These are phyloP conservation scores for Rotaria magnacalcarata DNA, from an alignment of 2,888 invertebrate species.

Conservation along the genomic window DNA sequence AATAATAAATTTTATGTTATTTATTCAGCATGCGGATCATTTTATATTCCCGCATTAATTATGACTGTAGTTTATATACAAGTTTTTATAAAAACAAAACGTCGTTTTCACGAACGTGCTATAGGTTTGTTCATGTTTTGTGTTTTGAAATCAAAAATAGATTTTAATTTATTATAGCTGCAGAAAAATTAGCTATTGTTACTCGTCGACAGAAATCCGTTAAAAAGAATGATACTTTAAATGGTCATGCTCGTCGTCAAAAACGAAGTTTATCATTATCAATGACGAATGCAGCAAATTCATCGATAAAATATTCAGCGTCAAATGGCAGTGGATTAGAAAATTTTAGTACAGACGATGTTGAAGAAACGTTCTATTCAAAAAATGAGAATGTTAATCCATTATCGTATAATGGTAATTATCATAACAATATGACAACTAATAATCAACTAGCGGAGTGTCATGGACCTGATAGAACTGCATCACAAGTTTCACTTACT, in stretches of 20 bases:
- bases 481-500: not conserved
- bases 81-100: constrained; percentile 84
- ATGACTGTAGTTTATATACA: constrained; percentile 94
- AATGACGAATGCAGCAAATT: not conserved
- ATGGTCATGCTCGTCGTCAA: not conserved
- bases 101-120: constrained; percentile 63
- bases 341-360: not conserved
- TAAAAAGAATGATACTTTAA: not conserved
- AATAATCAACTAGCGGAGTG: not conserved
- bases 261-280: not conserved
- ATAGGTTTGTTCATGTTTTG: constrained; percentile 38
- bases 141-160: too few species aligned
- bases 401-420: not conserved
- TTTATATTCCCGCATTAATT: constrained; percentile 84
- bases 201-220: not conserved
- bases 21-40: constrained; percentile 85
- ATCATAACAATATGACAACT: not conserved
- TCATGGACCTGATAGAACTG: not conserved
- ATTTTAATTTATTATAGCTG: constrained; percentile 28
- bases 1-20: constrained; percentile 82
- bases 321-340: not conserved
- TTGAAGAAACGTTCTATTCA: not conserved
- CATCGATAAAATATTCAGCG: not conserved
- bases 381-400: not conserved
- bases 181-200: constrained; percentile 46